These are phyloP conservation scores for Bolborhynchus lineola DNA, from an alignment of 2,113 vertebrate genomes.

Conservation along the genomic window DNA sequence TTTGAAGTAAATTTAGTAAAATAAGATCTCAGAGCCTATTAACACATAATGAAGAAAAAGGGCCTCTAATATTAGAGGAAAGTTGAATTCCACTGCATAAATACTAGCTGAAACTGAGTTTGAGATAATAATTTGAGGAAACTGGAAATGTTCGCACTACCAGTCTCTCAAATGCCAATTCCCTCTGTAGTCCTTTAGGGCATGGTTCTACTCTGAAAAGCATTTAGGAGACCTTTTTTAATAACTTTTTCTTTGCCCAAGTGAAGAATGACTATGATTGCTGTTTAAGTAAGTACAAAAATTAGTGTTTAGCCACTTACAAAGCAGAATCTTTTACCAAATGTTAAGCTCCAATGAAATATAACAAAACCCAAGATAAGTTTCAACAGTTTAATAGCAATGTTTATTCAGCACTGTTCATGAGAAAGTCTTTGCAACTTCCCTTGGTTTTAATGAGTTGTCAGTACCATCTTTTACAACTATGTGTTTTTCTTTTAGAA, in stretches of 20 bases:
- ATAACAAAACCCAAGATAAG: not conserved
- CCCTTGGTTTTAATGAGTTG: not conserved
- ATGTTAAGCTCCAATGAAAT: not conserved
- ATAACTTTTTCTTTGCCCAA: not conserved
- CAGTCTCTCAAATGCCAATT: not conserved
- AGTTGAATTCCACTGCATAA: not conserved
- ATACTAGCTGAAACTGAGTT: not conserved
- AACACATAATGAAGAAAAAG: not conserved
- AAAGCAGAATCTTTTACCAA: not conserved
- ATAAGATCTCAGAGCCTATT: not conserved
- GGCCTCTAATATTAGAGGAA: not conserved
- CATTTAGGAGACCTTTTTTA: not conserved
- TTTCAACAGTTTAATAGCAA: not conserved
- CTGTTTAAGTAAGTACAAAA: not conserved
- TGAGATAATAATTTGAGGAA: not conserved
- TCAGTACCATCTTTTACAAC: not conserved
- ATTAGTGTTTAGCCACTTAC: not conserved
- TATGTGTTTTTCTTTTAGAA: not conserved
- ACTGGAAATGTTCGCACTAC: not conserved
- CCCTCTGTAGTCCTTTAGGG: not conserved
- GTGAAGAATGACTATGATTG: not conserved
- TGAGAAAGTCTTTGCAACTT: not conserved
- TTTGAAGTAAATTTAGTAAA: not conserved
- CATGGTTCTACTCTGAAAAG: not conserved
- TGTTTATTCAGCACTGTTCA: not conserved